Base-by-base conservation (phyloP, 1,140 invertebrate genomes). In the Heterodera schachtii region DNA sequence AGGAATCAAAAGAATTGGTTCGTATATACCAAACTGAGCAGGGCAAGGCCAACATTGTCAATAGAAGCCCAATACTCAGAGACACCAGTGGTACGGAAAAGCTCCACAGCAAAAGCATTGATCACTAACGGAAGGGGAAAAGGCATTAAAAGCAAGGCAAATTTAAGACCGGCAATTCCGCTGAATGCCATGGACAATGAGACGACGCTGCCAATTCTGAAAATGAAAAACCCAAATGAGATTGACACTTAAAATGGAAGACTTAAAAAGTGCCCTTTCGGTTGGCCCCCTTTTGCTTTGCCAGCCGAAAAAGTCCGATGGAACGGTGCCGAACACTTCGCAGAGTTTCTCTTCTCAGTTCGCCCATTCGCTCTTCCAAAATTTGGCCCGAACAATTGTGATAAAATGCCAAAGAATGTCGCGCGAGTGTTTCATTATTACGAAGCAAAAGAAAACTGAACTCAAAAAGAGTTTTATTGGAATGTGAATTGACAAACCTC, bases 21-120 rank as follows among this genome's bases (percentile, higher is more conserved):
- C n/a, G 9, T 47, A 9, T 16, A 75, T 74, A 87, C 86, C 76
- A 87, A 60, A 57, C 84, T 89, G 11, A 89, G 75, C 3, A 89
- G 57, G 3, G 86, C 80, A 60, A 89, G 80, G 9, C 83, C 81
- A 44, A 88, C 81, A 73, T 88, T 88, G 16, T 82, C 87, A 9
- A 88, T 44, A 11, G 87, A 88, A n/a, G 87, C 86, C 43, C 83
- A 77, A 11, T 79, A 78, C 19, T 85, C 76, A 49, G 86, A 64
- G 8, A 88, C 16, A 13, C 87, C 87, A 43, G 81, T 84, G 49
- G 81, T 76, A 43, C 78, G 85, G 19, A 88, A 79, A 67, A 88
- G 87, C n/a, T 89, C 84, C 41, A 89, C 88, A 11, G 87, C 87
- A 73, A 88, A 88, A 2, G 87, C 87, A 79, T 89, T 86, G 57